Conservation (phyloP, 2,797 vertebrate genomes). For the Thalassophryne amazonica region DNA sequence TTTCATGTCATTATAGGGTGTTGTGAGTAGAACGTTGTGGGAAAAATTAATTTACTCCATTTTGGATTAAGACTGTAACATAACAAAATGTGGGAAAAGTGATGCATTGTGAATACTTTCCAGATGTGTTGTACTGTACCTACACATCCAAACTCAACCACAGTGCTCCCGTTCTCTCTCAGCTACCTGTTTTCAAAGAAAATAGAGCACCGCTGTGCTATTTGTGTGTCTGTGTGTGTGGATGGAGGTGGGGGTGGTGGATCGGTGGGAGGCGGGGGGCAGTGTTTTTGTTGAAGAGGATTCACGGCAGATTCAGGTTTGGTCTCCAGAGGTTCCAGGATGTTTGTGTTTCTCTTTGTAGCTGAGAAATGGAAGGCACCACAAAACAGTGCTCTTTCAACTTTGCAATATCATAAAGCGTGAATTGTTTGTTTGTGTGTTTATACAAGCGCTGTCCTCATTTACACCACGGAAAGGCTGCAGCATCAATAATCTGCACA, state of each 20-base stretch:
- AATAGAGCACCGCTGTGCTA: constrained; percentile 57
- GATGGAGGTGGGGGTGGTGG: constrained; percentile 9
- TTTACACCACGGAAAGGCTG: constrained; percentile 32
- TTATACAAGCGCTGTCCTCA: constrained; percentile 40
- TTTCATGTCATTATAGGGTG: too few relatives aligned
- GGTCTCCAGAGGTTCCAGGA: constrained; percentile 63
- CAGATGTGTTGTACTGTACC: constrained; percentile 41
- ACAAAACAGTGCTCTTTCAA: constrained; percentile 60
- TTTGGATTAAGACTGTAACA: too few relatives aligned
- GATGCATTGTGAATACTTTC: too few relatives aligned
- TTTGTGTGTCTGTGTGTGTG: neutral
- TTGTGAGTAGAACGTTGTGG: too few relatives aligned
- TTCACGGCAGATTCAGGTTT: constrained; percentile 76
- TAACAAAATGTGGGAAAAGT: too few relatives aligned
- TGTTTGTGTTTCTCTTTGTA: constrained; percentile 71
- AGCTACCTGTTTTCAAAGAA: constrained; percentile 56
- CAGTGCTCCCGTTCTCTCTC: constrained; percentile 18
- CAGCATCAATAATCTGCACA: constrained; percentile 45
- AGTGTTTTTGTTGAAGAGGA: constrained; percentile 60
- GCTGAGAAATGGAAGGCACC: constrained; percentile 53
- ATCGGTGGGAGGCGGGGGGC: neutral
- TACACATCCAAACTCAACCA: constrained; percentile 24
- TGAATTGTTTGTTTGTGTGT: constrained; percentile 49
- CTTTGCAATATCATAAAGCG: constrained; percentile 56
- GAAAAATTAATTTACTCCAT: too few relatives aligned